Evolutionary conservation across 2,113 vertebrate species (phyloP).

Genomic region (Ginglymostoma cirratum): DNA sequence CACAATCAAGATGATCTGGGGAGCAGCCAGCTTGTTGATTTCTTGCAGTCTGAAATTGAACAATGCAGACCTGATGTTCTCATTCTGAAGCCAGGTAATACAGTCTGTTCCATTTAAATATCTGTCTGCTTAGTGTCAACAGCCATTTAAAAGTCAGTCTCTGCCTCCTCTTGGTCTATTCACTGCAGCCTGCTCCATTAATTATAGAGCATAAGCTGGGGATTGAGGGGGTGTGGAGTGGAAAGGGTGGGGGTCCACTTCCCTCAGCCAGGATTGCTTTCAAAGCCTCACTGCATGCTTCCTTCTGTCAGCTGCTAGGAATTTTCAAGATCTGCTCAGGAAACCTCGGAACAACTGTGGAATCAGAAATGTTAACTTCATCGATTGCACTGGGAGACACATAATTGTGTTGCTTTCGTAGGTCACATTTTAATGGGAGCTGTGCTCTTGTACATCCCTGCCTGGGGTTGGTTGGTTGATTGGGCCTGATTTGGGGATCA

Average conservation of each 20-base stretch:
- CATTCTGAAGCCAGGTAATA: neutral
- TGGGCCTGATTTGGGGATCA: neutral
- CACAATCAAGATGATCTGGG: conserved; percentile 9
- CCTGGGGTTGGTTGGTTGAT: neutral
- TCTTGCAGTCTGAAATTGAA: neutral
- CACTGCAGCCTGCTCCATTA: neutral
- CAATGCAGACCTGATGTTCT: conserved; percentile 15
- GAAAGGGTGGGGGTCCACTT: neutral
- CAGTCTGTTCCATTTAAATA: conserved; percentile 1
- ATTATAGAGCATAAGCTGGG: neutral
- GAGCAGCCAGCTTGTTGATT: neutral
- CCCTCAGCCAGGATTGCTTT: neutral
- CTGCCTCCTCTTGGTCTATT: neutral
- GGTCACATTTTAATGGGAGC: neutral
- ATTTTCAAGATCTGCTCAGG: no score
- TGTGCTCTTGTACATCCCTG: neutral
- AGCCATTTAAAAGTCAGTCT: neutral
- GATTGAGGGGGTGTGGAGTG: no score
- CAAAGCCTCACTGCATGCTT: neutral
- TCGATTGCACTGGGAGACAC: neutral
- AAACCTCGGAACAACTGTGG: neutral
- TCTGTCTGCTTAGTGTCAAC: conserved; percentile 1
- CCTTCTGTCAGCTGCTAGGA: neutral
- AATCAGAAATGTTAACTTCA: neutral
- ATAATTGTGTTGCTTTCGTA: neutral